Percentiles rank a stretch among this genome's conserved stretches.
Conservation (phyloP, 2,113 vertebrate species). For the Bombycilla garrulus region DNA sequence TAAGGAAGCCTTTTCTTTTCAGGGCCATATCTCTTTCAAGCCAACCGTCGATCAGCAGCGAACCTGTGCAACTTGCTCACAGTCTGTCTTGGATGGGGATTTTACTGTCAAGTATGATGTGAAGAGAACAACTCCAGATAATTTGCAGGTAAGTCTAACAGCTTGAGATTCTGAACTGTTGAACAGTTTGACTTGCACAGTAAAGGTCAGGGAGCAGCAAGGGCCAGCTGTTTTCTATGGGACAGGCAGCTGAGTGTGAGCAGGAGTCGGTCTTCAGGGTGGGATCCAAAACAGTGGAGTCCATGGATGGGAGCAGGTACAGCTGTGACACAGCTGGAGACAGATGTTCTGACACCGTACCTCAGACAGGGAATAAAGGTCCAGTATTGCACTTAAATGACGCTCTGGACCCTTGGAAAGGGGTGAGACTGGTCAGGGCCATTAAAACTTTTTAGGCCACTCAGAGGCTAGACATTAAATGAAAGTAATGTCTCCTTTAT, state of each 20-base stretch:
- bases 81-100: slow-evolving; percentile 83
- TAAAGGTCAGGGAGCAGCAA: background rate
- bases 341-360: background rate
- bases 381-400: background rate
- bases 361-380: background rate
- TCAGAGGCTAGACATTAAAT: background rate
- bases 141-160: slow-evolving; percentile 77
- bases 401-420: background rate
- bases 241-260: background rate
- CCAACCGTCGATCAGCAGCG: slow-evolving; percentile 86
- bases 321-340: background rate
- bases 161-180: background rate
- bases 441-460: background rate
- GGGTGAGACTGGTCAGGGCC: background rate
- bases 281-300: background rate
- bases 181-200: background rate
- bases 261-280: background rate
- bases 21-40: slow-evolving; percentile 85
- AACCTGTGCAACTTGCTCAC: slow-evolving; percentile 77
- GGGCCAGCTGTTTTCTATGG: background rate
- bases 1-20: slow-evolving; percentile 5
- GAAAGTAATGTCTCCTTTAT: background rate
- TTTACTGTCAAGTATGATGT: slow-evolving; percentile 88
- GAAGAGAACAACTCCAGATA: slow-evolving; percentile 76
- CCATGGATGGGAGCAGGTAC: background rate